Percentiles rank a stretch among this genome's conserved stretches.
Evolutionary conservation across 2,888 invertebrate genomes (phyloP).

Genomic region (Mallateleia sp.): DNA sequence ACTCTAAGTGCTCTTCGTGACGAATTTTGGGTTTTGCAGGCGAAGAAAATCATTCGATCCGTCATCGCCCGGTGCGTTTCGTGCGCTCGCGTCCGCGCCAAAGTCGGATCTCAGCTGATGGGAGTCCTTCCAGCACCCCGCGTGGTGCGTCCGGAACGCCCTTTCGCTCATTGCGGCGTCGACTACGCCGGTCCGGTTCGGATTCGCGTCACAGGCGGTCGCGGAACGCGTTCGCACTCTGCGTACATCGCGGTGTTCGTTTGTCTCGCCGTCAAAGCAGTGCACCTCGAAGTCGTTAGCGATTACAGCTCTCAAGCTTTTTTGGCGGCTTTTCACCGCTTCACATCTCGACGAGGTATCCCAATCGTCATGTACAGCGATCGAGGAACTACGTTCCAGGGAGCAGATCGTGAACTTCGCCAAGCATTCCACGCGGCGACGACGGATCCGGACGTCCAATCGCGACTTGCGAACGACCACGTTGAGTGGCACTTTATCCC

Average conservation of each 20-base stretch:
- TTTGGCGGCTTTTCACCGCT: constrained; percentile 56
- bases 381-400: constrained; percentile 58
- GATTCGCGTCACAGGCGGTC: too few relatives aligned
- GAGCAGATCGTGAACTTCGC: constrained; percentile 12
- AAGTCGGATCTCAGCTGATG: too few relatives aligned
- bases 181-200: too few relatives aligned
- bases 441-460: not conserved
- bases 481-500: not conserved
- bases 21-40: not conserved
- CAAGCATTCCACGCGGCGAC: not conserved
- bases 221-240: constrained; percentile 17
- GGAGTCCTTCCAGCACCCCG: too few relatives aligned
- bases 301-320: constrained; percentile 51
- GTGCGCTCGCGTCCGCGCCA: too few relatives aligned
- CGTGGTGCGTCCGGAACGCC: not conserved
- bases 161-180: not conserved
- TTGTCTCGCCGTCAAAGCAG: constrained; percentile 36
- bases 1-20: not conserved
- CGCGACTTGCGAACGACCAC: not conserved
- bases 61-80: too few relatives aligned
- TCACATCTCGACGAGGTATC: constrained; percentile 53
- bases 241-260: constrained; percentile 62
- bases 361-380: constrained; percentile 39
- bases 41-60: too few relatives aligned
- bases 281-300: constrained; percentile 51